Conservation (phyloP, 2,797 vertebrate genomes). For the Acanthornis magna region DNA sequence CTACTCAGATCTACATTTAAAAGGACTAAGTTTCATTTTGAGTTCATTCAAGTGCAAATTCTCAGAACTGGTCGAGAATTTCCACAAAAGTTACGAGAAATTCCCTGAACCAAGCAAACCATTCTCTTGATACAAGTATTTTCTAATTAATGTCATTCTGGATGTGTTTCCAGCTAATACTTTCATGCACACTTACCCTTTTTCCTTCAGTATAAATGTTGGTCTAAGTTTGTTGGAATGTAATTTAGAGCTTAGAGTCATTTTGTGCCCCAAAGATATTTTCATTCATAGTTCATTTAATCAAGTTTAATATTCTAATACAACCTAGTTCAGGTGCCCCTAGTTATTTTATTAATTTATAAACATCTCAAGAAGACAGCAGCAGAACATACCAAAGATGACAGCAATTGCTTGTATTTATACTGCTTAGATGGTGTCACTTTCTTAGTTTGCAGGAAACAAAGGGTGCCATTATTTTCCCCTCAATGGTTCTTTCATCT, state of each 20-base stretch:
- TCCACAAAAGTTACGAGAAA: neutral
- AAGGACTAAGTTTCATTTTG: neutral
- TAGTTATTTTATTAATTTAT: constrained; percentile 39
- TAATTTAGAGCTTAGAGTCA: neutral
- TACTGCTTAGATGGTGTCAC: neutral
- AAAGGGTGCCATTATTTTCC: neutral
- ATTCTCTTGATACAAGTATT: neutral
- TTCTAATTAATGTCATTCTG: neutral
- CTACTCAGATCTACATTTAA: neutral
- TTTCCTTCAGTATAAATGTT: neutral
- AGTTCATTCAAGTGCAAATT: neutral
- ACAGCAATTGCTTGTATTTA: constrained; percentile 11
- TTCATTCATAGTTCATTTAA: constrained; percentile 18
- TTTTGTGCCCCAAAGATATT: constrained; percentile 26
- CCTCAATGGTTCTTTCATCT: neutral
- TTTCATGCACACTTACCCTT: neutral
- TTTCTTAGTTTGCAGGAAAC: neutral
- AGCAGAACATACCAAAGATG: neutral
- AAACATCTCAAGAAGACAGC: constrained; percentile 7
- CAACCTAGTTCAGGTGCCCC: neutral
- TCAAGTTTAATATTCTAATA: neutral
- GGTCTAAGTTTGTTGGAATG: neutral
- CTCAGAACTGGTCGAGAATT: neutral
- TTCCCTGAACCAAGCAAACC: neutral
- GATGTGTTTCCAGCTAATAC: neutral